Conservation (phyloP, 2,888 invertebrate genomes). For the Mythimna vitellina region DNA sequence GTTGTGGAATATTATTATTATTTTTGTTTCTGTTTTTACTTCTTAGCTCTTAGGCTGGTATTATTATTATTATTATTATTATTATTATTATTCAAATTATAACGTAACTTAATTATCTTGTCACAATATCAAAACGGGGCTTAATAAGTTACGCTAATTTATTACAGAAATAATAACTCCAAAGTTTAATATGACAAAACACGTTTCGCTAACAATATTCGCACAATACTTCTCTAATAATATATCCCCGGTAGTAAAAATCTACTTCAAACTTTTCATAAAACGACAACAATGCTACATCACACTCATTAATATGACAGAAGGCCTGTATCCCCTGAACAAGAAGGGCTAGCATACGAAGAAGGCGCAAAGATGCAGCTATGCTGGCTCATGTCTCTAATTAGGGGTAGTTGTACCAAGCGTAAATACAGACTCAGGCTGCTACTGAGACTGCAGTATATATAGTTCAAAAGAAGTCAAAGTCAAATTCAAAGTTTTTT, state of each 20-base stretch:
- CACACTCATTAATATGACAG: neutral
- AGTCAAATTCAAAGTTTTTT: no score
- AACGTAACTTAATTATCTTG: slow-evolving; percentile 16
- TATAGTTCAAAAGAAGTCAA: no score
- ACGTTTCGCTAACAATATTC: neutral
- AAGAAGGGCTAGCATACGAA: no score
- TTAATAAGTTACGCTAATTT: slow-evolving; percentile 24
- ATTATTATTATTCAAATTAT: no score
- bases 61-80: no score
- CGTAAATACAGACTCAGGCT: no score
- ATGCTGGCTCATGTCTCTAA: no score
- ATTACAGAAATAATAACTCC: slow-evolving; percentile 33
- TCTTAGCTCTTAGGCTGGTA: no score
- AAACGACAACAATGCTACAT: neutral
- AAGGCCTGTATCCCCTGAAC: neutral
- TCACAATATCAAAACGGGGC: slow-evolving; percentile 8
- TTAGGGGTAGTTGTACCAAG: no score
- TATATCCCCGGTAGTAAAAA: neutral
- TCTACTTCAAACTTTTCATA: neutral
- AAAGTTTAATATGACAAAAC: slow-evolving; percentile 28
- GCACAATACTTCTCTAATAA: neutral
- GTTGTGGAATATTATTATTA: no score
- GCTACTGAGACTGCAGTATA: no score
- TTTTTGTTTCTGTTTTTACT: no score
- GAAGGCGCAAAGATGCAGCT: neutral